Conservation (phyloP, 2,797 vertebrate species). For the Staurois parvus region DNA sequence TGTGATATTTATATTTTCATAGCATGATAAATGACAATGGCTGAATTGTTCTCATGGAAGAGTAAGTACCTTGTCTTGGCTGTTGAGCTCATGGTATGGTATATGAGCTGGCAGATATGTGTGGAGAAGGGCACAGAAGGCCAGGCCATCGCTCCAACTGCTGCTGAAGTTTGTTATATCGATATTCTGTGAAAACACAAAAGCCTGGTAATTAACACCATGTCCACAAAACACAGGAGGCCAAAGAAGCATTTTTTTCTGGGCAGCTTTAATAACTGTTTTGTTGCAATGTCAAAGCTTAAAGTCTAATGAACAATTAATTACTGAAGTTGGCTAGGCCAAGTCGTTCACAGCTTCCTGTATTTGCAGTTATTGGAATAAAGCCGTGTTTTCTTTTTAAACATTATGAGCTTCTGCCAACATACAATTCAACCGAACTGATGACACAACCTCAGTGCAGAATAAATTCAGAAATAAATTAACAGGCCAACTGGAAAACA, state of each 20-base stretch:
- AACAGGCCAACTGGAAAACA: background rate
- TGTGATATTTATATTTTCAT: background rate
- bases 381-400: conserved; percentile 21
- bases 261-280: conserved; percentile 11
- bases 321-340: conserved; percentile 21
- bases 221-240: conserved; percentile 8
- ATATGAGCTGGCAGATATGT: conserved; percentile 91
- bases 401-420: conserved; percentile 26
- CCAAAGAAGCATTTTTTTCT: conserved; percentile 9
- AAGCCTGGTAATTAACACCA: background rate
- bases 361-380: conserved; percentile 35
- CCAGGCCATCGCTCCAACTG: conserved; percentile 92
- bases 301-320: conserved; percentile 50
- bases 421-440: background rate
- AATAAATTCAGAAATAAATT: background rate
- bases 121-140: conserved; percentile 89
- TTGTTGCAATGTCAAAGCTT: conserved; percentile 31
- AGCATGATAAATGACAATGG: background rate
- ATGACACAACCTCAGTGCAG: background rate
- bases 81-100: conserved; percentile 90
- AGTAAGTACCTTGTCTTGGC: conserved; percentile 88
- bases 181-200: conserved; percentile 79
- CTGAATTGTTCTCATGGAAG: background rate
- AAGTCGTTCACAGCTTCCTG: conserved; percentile 41
- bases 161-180: conserved; percentile 95